Percentiles rank a stretch among this genome's conserved stretches.
Evolutionary conservation across 2,797 vertebrate genomes (phyloP).

Genomic region (Delichon dasypus): DNA sequence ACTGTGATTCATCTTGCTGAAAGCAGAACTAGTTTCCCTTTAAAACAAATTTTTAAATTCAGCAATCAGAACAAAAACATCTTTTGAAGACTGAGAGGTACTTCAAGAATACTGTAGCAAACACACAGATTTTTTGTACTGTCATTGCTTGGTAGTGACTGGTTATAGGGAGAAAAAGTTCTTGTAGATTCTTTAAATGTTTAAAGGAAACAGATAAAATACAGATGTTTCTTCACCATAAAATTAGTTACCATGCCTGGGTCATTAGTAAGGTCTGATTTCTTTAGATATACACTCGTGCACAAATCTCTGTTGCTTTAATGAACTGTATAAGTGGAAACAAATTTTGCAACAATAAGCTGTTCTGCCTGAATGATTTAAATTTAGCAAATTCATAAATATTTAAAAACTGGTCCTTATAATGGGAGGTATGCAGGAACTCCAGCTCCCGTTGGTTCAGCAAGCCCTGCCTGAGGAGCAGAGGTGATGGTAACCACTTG

Average conservation of each 20-base stretch:
- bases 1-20: not conserved
- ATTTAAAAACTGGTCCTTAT: constrained; percentile 3
- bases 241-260: constrained; percentile 25
- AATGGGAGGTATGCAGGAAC: not conserved
- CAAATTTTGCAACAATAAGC: constrained; percentile 28
- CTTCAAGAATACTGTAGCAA: not conserved
- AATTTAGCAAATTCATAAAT: constrained; percentile 34
- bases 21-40: not conserved
- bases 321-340: constrained; percentile 38
- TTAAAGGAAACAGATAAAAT: constrained; percentile 39
- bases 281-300: not conserved
- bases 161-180: not conserved
- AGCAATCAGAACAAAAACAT: not conserved
- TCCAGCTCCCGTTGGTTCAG: not conserved
- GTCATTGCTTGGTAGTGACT: not conserved
- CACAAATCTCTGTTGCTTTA: constrained; percentile 9
- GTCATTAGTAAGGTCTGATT: not conserved
- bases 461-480: not conserved
- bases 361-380: constrained; percentile 17
- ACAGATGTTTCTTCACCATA: constrained; percentile 39
- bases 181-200: not conserved
- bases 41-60: not conserved
- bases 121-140: not conserved
- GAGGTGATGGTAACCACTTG: not conserved
- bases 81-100: not conserved